Conservation (phyloP, 2,797 vertebrate genomes). For the Sphenopsis melanotis region DNA sequence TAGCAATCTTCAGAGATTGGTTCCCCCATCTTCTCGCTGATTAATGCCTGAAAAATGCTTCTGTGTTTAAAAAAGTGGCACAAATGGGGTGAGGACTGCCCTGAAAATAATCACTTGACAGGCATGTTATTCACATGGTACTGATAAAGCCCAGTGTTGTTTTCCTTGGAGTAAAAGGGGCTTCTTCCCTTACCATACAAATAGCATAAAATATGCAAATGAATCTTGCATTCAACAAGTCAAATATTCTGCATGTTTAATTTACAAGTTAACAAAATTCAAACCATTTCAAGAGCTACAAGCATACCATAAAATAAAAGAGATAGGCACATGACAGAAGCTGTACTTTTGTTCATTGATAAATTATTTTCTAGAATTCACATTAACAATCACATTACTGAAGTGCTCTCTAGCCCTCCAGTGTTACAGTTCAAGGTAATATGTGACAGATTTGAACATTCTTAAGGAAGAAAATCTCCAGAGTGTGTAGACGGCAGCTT, state of each 20-base stretch:
- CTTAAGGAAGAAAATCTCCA: constrained; percentile 55
- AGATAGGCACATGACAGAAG: constrained; percentile 6
- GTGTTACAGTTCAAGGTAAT: constrained; percentile 59
- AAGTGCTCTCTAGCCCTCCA: constrained; percentile 45
- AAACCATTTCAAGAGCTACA: constrained; percentile 4
- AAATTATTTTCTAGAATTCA: constrained; percentile 63
- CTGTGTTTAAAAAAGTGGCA: neutral
- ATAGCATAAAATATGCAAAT: constrained; percentile 6
- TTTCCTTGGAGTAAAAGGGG: neutral
- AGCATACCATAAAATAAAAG: neutral
- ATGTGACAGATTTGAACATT: constrained; percentile 61
- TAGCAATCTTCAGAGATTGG: neutral
- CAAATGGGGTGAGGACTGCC: neutral
- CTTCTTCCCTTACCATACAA: neutral
- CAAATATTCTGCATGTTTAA: constrained; percentile 1
- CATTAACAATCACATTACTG: constrained; percentile 49
- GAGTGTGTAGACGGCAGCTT: constrained; percentile 9
- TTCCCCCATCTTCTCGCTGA: neutral
- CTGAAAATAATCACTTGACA: neutral
- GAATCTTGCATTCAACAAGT: constrained; percentile 20
- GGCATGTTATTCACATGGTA: neutral
- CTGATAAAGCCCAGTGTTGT: neutral
- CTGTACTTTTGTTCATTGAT: constrained; percentile 24
- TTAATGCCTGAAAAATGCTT: neutral
- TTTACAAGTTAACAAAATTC: constrained; percentile 6